A percentile compares a stretch with the other conserved stretches of the same genome.
phyloP scores from a whole-genome alignment of 2,888 invertebrate genomes.

The Dastarcus helophoroides region DNA sequence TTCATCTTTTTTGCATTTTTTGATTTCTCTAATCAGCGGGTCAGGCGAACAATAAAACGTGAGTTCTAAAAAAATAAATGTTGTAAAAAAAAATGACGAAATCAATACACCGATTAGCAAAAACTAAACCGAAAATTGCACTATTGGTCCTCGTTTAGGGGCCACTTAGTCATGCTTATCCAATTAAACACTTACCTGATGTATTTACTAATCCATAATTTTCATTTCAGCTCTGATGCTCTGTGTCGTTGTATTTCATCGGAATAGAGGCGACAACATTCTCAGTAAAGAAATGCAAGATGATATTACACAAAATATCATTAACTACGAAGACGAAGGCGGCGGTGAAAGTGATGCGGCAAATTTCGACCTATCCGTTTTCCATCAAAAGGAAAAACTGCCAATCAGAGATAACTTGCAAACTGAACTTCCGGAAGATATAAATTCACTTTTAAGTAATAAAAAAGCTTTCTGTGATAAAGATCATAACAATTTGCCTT shows the following conservation, averaged over 20 bases:
- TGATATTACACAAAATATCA: slow-evolving; percentile 93
- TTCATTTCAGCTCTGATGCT: slow-evolving; percentile 67
- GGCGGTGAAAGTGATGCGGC: slow-evolving; percentile 97
- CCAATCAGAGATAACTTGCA: slow-evolving; percentile 29
- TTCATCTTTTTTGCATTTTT: too few relatives aligned
- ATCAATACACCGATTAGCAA: too few relatives aligned
- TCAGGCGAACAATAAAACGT: too few relatives aligned
- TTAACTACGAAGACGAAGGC: slow-evolving; percentile 96
- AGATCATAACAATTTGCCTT: slow-evolving; percentile 84
- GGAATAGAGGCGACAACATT: slow-evolving; percentile 72
- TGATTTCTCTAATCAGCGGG: too few relatives aligned
- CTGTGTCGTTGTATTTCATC: slow-evolving; percentile 84
- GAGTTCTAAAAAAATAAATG: too few relatives aligned
- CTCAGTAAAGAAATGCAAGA: slow-evolving; percentile 87
- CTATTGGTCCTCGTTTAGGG: too few relatives aligned
- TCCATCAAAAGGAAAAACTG: slow-evolving; percentile 36
- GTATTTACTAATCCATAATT: too few relatives aligned
- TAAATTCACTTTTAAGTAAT: slow-evolving; percentile 80
- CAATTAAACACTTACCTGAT: too few relatives aligned
- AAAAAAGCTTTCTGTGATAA: slow-evolving; percentile 84
- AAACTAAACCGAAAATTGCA: too few relatives aligned
- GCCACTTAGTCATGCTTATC: too few relatives aligned
- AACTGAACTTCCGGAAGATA: slow-evolving; percentile 63
- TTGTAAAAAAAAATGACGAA: too few relatives aligned
- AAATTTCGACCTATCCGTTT: slow-evolving; percentile 76